Evolutionary conservation across 92 coral and sea anemone species (phyloP).

Genomic region (Muricea muricata): DNA sequence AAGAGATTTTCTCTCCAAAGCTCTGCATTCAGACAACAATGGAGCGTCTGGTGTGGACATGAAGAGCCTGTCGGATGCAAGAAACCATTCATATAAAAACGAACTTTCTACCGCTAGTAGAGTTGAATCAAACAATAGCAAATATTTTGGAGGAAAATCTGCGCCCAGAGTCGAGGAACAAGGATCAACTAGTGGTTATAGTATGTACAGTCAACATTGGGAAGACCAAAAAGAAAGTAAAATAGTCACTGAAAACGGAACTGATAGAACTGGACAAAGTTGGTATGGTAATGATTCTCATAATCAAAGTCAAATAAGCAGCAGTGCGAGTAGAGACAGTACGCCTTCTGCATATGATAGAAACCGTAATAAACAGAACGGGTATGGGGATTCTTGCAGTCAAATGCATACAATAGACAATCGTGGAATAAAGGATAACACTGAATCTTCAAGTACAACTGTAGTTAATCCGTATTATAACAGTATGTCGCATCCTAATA

Average conservation of each 20-base stretch:
- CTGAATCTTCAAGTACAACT: background rate
- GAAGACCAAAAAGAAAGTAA: background rate
- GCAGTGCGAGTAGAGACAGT: background rate
- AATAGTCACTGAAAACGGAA: background rate
- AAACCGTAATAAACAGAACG: background rate
- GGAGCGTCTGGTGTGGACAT: background rate
- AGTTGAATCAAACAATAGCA: background rate
- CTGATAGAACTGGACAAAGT: constrained; percentile 1
- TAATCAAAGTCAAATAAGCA: background rate
- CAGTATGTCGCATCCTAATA: background rate
- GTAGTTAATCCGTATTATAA: background rate
- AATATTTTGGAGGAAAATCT: background rate
- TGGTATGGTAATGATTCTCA: background rate
- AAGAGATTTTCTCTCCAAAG: constrained; percentile 33
- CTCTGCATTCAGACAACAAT: background rate
- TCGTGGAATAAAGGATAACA: background rate
- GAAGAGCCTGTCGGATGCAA: background rate
- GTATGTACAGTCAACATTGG: background rate
- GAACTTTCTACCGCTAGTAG: background rate
- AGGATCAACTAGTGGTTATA: background rate
- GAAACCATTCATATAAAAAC: background rate
- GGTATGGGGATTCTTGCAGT: background rate
- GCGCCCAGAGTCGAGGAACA: background rate
- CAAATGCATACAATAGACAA: background rate
- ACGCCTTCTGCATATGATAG: background rate